Base-by-base conservation (phyloP, 30 jellyfish, hydroid and myxozoan species). In the Clytia hemisphaerica region DNA sequence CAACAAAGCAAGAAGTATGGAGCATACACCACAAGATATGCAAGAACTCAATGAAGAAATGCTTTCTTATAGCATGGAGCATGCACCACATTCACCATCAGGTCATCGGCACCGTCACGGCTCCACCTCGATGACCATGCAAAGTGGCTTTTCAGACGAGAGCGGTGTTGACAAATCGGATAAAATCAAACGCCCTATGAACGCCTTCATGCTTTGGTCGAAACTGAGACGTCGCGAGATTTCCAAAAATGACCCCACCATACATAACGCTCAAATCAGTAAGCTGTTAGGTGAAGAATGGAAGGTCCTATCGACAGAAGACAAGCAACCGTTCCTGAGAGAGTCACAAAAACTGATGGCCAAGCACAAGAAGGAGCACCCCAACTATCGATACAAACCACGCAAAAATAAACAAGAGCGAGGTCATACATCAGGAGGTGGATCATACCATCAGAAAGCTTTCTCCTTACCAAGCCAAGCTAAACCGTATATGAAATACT, bases 171-270 rank as follows among this genome's bases (percentile, higher is more conserved):
- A n/a, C n/a, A n/a, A n/a, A 45, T 27, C 42, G 47, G 35, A 21
- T 16, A 59, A 47, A 44, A 81, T 82, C 36, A 83, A 83, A 45
- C 50, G 95, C 4, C 95, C 95, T 6, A 83, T 83, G 95, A 83
- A 83, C 36, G 95, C 95, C 12, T 83, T 83, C 85, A 83, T 83
- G 95, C 75, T 83, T 1, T 83, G 95, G 95, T 83, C 95, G 42
- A 74, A 83, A 37, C 91, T 66, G 37, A 83, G 75, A 22, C 63
- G 95, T 18, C 70, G 95, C 3, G 73, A 73, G 71, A 66, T 83
- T 2, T 83, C 95, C 25, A 75, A 71, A 31, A 77, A 57, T 2
- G 95, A 83, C 45, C 95, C 95, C 16, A 45, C 92, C 37, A 85
- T 83, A 1, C 95, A 83, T 58, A 83, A 83, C 65, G 85, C 95